A percentile compares a stretch with the other conserved stretches of the same genome.
These are phyloP conservation scores for Capromys pilorides DNA, from an alignment of 2,797 vertebrate species.

Conservation along the genomic window DNA sequence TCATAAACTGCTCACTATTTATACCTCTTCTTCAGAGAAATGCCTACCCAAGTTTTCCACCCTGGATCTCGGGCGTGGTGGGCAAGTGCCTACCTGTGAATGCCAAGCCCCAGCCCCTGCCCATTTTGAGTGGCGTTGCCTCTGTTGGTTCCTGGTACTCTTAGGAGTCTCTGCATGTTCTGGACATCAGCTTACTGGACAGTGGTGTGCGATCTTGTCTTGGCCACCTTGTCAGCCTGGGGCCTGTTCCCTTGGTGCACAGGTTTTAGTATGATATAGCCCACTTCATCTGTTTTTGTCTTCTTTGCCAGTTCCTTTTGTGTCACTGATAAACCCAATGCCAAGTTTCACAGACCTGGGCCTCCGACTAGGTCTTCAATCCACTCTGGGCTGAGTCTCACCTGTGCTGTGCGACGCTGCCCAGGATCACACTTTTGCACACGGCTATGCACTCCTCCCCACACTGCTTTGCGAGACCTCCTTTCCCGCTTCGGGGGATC, in stretches of 20 bases:
- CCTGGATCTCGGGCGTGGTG: background rate
- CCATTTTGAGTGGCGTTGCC: background rate
- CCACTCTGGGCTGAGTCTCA: background rate
- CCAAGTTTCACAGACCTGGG: background rate
- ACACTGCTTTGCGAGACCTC: background rate
- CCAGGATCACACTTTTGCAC: background rate
- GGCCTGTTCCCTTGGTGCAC: background rate
- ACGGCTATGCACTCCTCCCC: background rate
- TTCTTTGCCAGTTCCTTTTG: background rate
- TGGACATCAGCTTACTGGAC: background rate
- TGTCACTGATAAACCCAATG: background rate
- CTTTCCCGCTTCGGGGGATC: background rate
- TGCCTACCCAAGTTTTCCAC: background rate
- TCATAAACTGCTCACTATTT: background rate
- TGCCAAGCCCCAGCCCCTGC: no score
- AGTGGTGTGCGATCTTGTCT: background rate
- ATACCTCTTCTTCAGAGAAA: conserved; percentile 21
- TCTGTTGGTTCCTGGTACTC: background rate
- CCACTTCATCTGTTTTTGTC: background rate
- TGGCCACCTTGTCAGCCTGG: background rate
- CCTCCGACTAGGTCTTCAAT: background rate
- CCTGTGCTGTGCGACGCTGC: background rate
- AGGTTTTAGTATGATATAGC: background rate
- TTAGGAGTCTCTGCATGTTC: background rate
- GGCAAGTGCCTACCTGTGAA: background rate